These are phyloP conservation scores for Guaruba guarouba DNA, from an alignment of 2,113 vertebrate genomes.

Conservation along the genomic window DNA sequence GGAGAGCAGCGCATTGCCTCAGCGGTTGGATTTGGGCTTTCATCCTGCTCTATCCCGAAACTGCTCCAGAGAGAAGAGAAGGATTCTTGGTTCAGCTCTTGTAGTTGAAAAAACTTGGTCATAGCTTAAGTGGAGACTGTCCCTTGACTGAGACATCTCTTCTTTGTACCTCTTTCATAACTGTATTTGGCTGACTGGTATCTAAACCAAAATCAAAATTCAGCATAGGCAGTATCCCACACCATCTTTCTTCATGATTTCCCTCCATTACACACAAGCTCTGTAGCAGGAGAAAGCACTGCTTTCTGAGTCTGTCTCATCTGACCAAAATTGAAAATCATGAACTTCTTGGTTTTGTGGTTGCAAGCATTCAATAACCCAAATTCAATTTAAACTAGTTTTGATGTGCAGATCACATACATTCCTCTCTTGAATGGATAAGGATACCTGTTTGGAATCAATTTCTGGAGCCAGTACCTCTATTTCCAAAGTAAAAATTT, in stretches of 20 bases:
- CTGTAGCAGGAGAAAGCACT: background rate
- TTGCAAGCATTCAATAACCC: background rate
- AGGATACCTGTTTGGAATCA: background rate
- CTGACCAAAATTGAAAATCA: background rate
- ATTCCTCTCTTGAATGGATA: background rate
- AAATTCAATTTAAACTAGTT: background rate
- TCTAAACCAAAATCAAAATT: background rate
- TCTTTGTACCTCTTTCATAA: background rate
- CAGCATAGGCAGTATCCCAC: background rate
- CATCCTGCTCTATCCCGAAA: rapidly evolving
- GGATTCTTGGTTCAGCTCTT: background rate
- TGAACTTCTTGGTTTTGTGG: background rate
- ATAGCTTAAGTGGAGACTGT: background rate
- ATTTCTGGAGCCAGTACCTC: background rate
- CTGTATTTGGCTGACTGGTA: background rate
- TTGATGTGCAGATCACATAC: background rate
- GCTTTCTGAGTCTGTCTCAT: background rate
- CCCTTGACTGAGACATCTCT: rapidly evolving
- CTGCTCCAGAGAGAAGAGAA: rapidly evolving
- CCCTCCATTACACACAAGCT: background rate
- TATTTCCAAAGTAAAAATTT: conserved; percentile 33
- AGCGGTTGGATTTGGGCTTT: background rate
- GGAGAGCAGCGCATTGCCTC: background rate
- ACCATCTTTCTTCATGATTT: background rate
- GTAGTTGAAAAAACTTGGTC: background rate